These are phyloP conservation scores for Pempheris klunzingeri DNA, from an alignment of 2,797 vertebrate genomes.

Conservation along the genomic window DNA sequence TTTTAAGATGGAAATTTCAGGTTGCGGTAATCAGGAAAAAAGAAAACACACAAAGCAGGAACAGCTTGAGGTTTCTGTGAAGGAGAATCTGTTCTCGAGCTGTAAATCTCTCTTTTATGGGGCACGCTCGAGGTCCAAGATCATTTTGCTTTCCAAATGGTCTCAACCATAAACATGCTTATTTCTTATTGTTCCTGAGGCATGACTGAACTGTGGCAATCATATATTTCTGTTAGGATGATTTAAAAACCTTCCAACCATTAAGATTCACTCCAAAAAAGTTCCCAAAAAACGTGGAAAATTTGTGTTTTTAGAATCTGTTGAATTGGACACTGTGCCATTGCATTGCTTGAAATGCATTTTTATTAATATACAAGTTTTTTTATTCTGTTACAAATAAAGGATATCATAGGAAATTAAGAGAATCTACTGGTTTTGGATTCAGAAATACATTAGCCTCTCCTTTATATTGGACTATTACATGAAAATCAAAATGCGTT, in stretches of 20 bases:
- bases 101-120: conserved; percentile 77
- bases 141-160: conserved; percentile 57
- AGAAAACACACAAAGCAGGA: conserved; percentile 55
- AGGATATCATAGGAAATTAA: conserved; percentile 80
- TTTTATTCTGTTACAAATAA: conserved; percentile 84
- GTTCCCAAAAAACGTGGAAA: background rate
- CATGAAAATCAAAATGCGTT: conserved; percentile 69
- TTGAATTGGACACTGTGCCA: conserved; percentile 64
- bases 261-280: background rate
- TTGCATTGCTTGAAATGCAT: conserved; percentile 78
- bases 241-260: conserved; percentile 14
- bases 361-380: conserved; percentile 86
- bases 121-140: conserved; percentile 39
- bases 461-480: conserved; percentile 82
- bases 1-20: conserved; percentile 78
- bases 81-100: conserved; percentile 66
- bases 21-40: conserved; percentile 65
- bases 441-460: conserved; percentile 81
- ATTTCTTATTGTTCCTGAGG: conserved; percentile 46
- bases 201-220: background rate
- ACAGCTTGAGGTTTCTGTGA: conserved; percentile 65
- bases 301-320: background rate
- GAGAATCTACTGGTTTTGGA: conserved; percentile 72
- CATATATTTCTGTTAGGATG: conserved; percentile 15
- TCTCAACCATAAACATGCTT: conserved; percentile 53